Base-by-base conservation (phyloP, 1,140 invertebrate species). In the Macrobrachium rosenbergii region DNA sequence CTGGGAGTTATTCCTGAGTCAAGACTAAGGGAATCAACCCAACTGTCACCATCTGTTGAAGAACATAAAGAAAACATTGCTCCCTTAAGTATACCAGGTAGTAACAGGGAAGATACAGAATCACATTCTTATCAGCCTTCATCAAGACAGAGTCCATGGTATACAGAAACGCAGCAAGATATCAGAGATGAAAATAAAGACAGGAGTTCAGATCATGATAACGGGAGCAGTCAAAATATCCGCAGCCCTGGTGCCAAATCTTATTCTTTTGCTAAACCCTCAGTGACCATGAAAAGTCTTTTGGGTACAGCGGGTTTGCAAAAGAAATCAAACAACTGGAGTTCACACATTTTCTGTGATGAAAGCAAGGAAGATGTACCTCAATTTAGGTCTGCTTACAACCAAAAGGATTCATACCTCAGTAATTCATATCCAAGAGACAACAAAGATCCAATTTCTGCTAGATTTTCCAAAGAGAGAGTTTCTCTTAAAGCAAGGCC, bases 21-120 rank as follows among this genome's bases (percentile, higher is more conserved):
- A 21, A 60, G 52, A 28, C 14, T 21, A 11, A 79, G 58, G 28
- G 85, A 75, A 45, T 78, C 17, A 60, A 23, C 19, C 14, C 62
- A 58, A n/a, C 67, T 14, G 8, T n/a, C 37, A 7, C n/a, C 28
- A 5, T 58, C 23, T 19, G 67, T 37, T 10, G 69, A 67, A 17
- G 85, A 87, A n/a, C 85, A 87, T 17, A 87, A 87, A 21, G 85
- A 87, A 59, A 87, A 87, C 43, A 87, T 87, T 58, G 85, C 85
- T 0, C 85, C 85, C 3, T 37, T 62, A 11, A 59, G 59, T 6
- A 60, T 23, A 37, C 23, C 72, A 37, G 37, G 21, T 5, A 59
- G 67, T 60, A 28, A 60, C 60, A 76, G 19, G 21, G 82, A 83
- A 8, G 28, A 52, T 52, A 12, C 8, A 52, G 52, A 52, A 52